Conservation (phyloP, 2,797 vertebrate species). For the Clarias pachynema region DNA sequence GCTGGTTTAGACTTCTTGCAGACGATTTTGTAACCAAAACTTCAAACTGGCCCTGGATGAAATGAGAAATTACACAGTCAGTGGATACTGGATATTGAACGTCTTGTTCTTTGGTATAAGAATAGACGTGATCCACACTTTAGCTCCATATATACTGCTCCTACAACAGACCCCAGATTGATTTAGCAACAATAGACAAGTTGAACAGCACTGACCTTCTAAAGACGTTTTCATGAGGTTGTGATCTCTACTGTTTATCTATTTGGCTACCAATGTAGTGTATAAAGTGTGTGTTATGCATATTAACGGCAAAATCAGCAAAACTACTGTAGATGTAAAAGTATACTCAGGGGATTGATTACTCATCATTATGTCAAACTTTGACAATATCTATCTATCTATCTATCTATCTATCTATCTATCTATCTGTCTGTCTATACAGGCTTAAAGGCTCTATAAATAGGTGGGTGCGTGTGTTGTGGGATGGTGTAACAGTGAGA, state of each 20-base stretch:
- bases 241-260: neutral
- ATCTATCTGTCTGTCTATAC: constrained; percentile 34
- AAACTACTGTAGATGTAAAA: neutral
- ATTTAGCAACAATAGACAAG: constrained; percentile 17
- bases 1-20: constrained; percentile 41
- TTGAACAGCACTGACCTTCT: neutral
- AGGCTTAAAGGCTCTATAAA: constrained; percentile 76
- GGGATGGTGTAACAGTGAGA: constrained; percentile 73
- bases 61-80: neutral
- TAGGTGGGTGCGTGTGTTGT: constrained; percentile 69
- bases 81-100: neutral
- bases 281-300: neutral
- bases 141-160: neutral
- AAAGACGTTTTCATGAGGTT: neutral
- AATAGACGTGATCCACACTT: neutral
- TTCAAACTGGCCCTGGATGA: neutral
- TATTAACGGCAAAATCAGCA: neutral
- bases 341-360: neutral
- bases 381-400: neutral
- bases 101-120: neutral
- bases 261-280: neutral
- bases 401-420: constrained; percentile 36
- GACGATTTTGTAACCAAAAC: neutral
- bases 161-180: neutral
- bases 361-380: constrained; percentile 15